A percentile compares a stretch with the other conserved stretches of the same genome.
Evolutionary conservation across 2,113 vertebrate species (phyloP).

Genomic region (Promerops cafer): DNA sequence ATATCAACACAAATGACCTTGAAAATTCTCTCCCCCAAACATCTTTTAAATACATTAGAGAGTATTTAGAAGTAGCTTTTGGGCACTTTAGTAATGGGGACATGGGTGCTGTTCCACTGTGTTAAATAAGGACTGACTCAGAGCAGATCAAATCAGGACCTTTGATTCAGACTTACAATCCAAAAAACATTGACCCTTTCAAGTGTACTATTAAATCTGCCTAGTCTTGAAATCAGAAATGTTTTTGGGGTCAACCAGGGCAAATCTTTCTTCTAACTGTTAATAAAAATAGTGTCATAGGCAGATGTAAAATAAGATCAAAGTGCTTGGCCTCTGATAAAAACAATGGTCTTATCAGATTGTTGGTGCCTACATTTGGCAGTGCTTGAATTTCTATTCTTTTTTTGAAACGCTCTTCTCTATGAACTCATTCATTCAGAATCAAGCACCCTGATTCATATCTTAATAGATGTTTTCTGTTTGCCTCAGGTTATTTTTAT

Average conservation of each 20-base stretch:
- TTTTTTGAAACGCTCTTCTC: not conserved
- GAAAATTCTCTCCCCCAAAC: not conserved
- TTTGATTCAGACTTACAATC: not conserved
- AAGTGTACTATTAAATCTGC: not conserved
- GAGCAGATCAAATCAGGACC: not conserved
- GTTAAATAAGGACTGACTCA: not conserved
- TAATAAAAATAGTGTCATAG: not conserved
- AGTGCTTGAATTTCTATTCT: not conserved
- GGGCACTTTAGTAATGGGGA: not conserved
- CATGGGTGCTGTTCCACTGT: not conserved
- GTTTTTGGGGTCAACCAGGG: not conserved
- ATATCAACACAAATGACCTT: not conserved
- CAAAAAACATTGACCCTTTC: not conserved
- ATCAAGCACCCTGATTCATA: not conserved
- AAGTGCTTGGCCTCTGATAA: not conserved
- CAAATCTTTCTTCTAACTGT: not conserved
- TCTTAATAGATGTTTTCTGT: not conserved
- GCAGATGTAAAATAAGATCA: not conserved
- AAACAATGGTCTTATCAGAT: not conserved
- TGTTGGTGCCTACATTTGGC: not conserved
- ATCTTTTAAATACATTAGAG: not conserved
- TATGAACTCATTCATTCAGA: not conserved
- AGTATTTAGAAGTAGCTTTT: not conserved
- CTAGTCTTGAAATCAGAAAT: not conserved
- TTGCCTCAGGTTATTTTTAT: not conserved